Percentiles rank a stretch among this genome's conserved stretches.
Evolutionary conservation across 2,113 vertebrate genomes (phyloP).

Genomic region (Lagenorhynchus albirostris): DNA sequence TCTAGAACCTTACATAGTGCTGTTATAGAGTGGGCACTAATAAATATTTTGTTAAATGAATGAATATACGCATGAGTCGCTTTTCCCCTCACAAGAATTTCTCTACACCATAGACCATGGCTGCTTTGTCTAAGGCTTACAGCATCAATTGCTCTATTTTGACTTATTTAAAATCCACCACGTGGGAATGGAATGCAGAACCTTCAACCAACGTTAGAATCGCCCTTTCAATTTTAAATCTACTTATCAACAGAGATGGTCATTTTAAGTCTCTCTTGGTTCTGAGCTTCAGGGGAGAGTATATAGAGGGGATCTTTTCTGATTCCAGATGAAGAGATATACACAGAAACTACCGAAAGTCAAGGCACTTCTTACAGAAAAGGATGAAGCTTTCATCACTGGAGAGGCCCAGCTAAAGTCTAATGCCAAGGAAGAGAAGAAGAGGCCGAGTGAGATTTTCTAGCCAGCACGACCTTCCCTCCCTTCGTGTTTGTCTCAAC

Average conservation of each 20-base stretch:
- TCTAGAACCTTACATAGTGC: neutral
- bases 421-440: neutral
- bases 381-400: neutral
- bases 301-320: neutral
- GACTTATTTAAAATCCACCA: slow-evolving; percentile 28
- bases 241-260: neutral
- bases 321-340: neutral
- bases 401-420: neutral
- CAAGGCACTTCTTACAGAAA: neutral
- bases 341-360: neutral
- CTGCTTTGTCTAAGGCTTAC: neutral
- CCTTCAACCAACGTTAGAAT: neutral
- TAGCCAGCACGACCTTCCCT: neutral
- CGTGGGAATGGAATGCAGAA: neutral
- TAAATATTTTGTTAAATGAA: slow-evolving; percentile 3
- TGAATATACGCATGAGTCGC: neutral
- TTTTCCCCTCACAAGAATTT: neutral
- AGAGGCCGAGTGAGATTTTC: neutral
- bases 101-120: neutral
- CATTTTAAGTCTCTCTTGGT: neutral
- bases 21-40: neutral
- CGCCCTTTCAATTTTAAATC: slow-evolving; percentile 11
- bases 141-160: neutral
- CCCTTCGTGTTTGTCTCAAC: neutral
- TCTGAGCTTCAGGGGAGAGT: neutral